These are phyloP conservation scores for Amaurobius ferox DNA, from an alignment of 2,888 invertebrate genomes.

Conservation along the genomic window DNA sequence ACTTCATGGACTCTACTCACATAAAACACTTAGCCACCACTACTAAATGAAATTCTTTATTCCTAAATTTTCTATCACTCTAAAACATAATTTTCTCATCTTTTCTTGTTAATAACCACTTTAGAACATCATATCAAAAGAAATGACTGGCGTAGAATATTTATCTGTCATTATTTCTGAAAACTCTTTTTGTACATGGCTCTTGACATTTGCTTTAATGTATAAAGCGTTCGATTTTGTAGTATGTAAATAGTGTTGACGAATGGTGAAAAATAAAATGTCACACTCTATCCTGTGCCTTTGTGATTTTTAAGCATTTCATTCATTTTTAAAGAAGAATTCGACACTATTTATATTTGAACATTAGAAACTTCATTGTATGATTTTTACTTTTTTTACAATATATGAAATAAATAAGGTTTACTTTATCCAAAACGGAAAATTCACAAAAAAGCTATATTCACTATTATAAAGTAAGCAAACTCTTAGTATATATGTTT, in stretches of 20 bases:
- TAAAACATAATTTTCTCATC: background rate
- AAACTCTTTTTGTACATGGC: background rate
- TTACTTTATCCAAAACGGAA: too few relatives aligned
- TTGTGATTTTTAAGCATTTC: too few relatives aligned
- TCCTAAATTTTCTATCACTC: background rate
- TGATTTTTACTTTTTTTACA: too few relatives aligned
- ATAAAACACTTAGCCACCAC: conserved; percentile 1
- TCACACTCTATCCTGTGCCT: too few relatives aligned
- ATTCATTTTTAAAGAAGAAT: too few relatives aligned
- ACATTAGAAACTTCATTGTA: too few relatives aligned
- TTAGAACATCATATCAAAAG: background rate
- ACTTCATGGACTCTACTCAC: conserved; percentile 1
- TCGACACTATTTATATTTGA: too few relatives aligned
- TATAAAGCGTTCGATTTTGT: background rate
- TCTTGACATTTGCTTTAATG: background rate
- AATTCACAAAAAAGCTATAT: too few relatives aligned
- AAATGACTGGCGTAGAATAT: background rate
- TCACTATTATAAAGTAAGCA: too few relatives aligned
- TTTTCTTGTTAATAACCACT: background rate
- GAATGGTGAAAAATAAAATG: background rate
- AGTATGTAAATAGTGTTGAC: background rate
- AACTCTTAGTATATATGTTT: too few relatives aligned
- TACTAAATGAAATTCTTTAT: background rate
- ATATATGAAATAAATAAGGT: too few relatives aligned
- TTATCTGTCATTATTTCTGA: background rate